These are phyloP conservation scores for Pandemis heparana DNA, from an alignment of 2,888 invertebrate species.

Conservation along the genomic window DNA sequence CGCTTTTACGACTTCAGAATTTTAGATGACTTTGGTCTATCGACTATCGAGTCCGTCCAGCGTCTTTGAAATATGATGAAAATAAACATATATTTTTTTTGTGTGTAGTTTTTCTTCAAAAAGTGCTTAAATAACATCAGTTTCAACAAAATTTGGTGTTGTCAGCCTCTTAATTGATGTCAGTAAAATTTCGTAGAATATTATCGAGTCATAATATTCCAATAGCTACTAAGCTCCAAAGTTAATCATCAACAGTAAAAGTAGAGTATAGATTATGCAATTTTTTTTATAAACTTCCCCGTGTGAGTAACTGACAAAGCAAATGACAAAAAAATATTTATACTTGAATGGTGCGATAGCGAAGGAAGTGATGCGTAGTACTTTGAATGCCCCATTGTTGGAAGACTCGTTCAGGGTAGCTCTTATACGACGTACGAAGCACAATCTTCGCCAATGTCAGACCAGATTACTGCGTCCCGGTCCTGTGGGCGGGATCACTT, in stretches of 20 bases:
- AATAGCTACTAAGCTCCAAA: neutral
- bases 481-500: slow-evolving; percentile 17
- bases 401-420: slow-evolving; percentile 11
- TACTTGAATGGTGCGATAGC: slow-evolving; percentile 12
- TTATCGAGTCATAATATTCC: neutral
- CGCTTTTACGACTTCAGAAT: slow-evolving; percentile 17
- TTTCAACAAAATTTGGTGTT: too few species aligned
- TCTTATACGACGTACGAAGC: neutral
- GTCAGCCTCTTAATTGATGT: too few species aligned
- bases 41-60: too few species aligned
- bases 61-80: too few species aligned
- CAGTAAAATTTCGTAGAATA: neutral
- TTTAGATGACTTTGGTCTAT: neutral
- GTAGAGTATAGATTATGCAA: neutral
- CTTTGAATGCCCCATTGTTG: slow-evolving; percentile 15
- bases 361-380: slow-evolving; percentile 7
- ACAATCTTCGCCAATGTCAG: slow-evolving; percentile 19
- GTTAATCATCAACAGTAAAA: neutral
- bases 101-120: too few species aligned
- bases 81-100: too few species aligned
- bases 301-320: slow-evolving; percentile 7
- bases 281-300: slow-evolving; percentile 1
- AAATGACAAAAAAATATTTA: slow-evolving; percentile 13
- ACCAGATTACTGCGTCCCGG: slow-evolving; percentile 19
- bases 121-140: too few species aligned